Evolutionary conservation across 2,888 invertebrate species (phyloP), one percentile per base, ranked within the genome.

Genomic region (Melikaiella ostensackeni): DNA sequence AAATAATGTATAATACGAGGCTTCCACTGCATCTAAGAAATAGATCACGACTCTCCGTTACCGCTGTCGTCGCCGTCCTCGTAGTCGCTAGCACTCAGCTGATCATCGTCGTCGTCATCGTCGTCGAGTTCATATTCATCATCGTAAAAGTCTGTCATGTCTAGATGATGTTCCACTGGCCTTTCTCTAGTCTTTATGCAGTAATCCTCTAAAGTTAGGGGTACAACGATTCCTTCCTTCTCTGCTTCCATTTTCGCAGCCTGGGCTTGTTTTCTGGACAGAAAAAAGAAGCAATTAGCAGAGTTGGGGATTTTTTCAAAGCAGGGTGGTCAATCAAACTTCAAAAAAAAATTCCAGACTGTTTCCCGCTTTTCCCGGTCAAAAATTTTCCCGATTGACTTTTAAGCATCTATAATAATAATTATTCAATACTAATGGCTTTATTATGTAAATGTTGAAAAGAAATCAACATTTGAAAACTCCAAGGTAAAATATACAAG

Each of bases 131-230:
- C 98, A 91, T 98, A 98, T 90, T 98, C 98, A 91, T 98, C 98
- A 89, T 98, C 98, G 93, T 98, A 98, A 92, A 98, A 98, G 92
- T 98, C 99, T 84, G 97, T 97, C 95, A 98, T 96, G 91, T 98
- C 98, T 85, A 96, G 92, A 92, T 94, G 93, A 84, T 96, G 96
- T 88, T 97, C 96, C 85, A 95, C 94, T 16, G 97, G 96, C 93
- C 97, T 97, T 84, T 97, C 96, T 92, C 96, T 96, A 64, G 97
- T 96, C 92, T 97, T 97, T 90, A 99, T 97, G 92, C 99, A 99
- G 92, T 99, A 99, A 92, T 99, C 99, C 93, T 99, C 99, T 90
- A 99, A 93, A 3, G 99, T 99, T 86, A 97, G 95, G 16, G 99
- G 99, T 86, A 99, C 99, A 76, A 96, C 96, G 82, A 99, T 98